Evolutionary conservation across 2,797 vertebrate genomes (phyloP).

Genomic region (Xiphophorus birchmanni): DNA sequence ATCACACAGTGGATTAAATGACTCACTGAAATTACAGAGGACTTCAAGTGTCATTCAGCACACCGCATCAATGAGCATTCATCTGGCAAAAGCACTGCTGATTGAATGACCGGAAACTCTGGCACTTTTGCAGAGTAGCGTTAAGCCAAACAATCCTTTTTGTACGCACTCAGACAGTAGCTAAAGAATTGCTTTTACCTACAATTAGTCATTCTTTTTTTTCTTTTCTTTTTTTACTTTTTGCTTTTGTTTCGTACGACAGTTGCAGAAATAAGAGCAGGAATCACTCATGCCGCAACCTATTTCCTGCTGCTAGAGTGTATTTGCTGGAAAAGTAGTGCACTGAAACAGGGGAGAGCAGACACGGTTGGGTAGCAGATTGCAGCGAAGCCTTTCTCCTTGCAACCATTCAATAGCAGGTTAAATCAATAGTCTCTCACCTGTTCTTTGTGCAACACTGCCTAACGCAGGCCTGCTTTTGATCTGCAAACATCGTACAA

Average conservation of each 20-base stretch:
- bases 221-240: background rate
- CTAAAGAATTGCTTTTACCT: slow-evolving; percentile 36
- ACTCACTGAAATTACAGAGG: slow-evolving; percentile 42
- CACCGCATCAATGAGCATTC: slow-evolving; percentile 22
- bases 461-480: slow-evolving; percentile 13
- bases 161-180: background rate
- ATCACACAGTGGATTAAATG: slow-evolving; percentile 47
- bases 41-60: slow-evolving; percentile 40
- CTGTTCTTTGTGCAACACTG: slow-evolving; percentile 22
- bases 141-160: slow-evolving; percentile 4
- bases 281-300: slow-evolving; percentile 26
- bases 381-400: slow-evolving; percentile 17
- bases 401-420: slow-evolving; percentile 43
- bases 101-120: slow-evolving; percentile 25
- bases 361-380: slow-evolving; percentile 13
- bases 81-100: slow-evolving; percentile 5
- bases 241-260: slow-evolving; percentile 10
- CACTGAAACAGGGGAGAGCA: slow-evolving; percentile 10
- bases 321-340: slow-evolving; percentile 40
- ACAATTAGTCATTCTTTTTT: slow-evolving; percentile 39
- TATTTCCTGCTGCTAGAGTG: slow-evolving; percentile 54
- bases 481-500: slow-evolving; percentile 22
- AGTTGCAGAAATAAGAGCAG: slow-evolving; percentile 26
- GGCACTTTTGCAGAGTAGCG: background rate
- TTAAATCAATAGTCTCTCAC: slow-evolving; percentile 50